Conservation (phyloP, 2,888 invertebrate species). For the Brachyptera putata region DNA sequence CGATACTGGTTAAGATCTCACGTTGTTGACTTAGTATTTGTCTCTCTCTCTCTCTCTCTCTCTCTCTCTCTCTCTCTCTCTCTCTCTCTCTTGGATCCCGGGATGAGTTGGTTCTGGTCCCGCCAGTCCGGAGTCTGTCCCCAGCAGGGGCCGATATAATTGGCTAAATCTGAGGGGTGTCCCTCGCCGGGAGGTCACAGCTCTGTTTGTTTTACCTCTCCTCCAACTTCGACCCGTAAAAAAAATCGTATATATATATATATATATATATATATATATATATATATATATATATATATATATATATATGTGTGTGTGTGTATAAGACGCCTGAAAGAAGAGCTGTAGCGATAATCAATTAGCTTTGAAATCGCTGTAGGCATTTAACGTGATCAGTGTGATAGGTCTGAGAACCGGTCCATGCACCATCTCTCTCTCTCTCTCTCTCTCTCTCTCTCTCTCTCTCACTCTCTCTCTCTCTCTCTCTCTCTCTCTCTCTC, state of each 20-base stretch:
- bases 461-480: neutral
- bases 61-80: no score
- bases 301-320: no score
- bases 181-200: conserved; percentile 27
- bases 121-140: no score
- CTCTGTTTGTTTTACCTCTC: conserved; percentile 33
- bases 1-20: no score
- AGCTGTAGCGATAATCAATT: conserved; percentile 26
- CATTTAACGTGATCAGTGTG: conserved; percentile 14
- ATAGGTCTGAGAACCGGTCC: conserved; percentile 7
- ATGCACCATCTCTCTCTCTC: neutral
- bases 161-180: conserved; percentile 33
- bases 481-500: no score
- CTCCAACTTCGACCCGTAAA: conserved; percentile 22
- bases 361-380: conserved; percentile 8
- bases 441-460: conserved; percentile 4
- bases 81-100: no score
- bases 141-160: conserved; percentile 35
- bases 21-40: no score
- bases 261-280: no score
- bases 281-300: no score
- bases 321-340: conserved; percentile 21
- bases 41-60: no score
- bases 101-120: no score
- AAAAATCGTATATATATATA: no score